Evolutionary conservation across 2,888 invertebrate species (phyloP), one percentile per base, ranked within the genome.

Genomic region (Seira sanloemensis): DNA sequence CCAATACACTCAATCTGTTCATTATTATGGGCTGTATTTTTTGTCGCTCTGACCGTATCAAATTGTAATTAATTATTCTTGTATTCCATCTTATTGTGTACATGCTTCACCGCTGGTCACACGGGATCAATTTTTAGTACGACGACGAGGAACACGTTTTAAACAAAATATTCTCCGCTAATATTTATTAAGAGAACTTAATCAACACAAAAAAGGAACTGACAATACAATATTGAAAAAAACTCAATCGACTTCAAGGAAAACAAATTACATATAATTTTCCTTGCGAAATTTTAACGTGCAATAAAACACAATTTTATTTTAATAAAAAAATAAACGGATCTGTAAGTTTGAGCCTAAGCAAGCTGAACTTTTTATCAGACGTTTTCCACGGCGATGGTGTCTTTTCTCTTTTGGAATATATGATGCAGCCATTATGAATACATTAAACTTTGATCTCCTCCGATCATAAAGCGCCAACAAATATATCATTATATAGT

Each of bases 91-190:
- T 62, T 62, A 19, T 16, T 5, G 23, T 21, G 62, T 62, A 62
- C 23, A 62, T 62, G 62, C 62, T 62, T 62, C 62, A 62, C 21
- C 62, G 62, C 62, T 62, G 62, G 62, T 62, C 62, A 62, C n/a
- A 62, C 62, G 62, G 62, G 62, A 62, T 21, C 62, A 62, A 62
- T n/a, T n/a, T n/a, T 62, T 62, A 62, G 62, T 62, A 50, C 12
- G 16, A 21, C 62, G 21, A 62, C 4, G 21, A n/a, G 21, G 21
- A 21, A 62, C 62, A 50, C 50, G 12, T 50, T 23, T n/a, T n/a
- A n/a, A n/a, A n/a, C n/a, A n/a, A n/a, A n/a, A n/a, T n/a, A n/a
- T 62, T 21, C n/a, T 62, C 21, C 62, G 62, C 62, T 62, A 62
- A 62, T 62, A 50, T 62, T 62, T 19, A 62, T 62, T 62, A 62